phyloP scores from a whole-genome alignment of 2,888 invertebrate genomes.

The Xylota sylvarum region DNA sequence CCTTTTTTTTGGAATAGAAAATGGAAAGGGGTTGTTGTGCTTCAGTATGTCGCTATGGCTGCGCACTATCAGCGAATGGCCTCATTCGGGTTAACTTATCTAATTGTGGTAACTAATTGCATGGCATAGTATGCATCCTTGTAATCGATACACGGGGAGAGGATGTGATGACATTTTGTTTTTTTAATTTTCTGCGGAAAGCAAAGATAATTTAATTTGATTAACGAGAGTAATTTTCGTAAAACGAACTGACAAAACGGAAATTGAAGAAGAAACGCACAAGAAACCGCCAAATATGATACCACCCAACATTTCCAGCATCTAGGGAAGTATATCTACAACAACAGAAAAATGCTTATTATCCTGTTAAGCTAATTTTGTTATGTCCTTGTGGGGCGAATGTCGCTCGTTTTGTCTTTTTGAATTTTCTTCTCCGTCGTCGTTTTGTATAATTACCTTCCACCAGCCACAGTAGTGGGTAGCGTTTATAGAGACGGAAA shows the following conservation, averaged over 20 bases:
- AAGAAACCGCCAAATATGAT: constrained; percentile 60
- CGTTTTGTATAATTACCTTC: constrained; percentile 70
- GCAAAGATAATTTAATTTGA: constrained; percentile 59
- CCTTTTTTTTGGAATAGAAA: constrained; percentile 21
- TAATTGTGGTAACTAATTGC: constrained; percentile 50
- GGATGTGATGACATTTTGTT: constrained; percentile 7
- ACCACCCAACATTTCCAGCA: constrained; percentile 2
- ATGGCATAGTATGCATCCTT: constrained; percentile 23
- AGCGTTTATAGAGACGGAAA: constrained; percentile 50
- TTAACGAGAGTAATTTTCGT: constrained; percentile 70
- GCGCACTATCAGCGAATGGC: constrained; percentile 21
- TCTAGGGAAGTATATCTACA: neutral
- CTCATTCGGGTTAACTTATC: constrained; percentile 32
- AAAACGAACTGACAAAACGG: constrained; percentile 69
- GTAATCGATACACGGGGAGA: constrained; percentile 35
- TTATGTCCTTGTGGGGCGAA: constrained; percentile 60
- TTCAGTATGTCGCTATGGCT: constrained; percentile 13
- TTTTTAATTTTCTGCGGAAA: constrained; percentile 14
- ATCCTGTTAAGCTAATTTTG: constrained; percentile 74
- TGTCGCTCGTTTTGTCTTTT: constrained; percentile 58
- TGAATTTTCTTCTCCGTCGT: constrained; percentile 55
- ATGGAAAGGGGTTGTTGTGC: constrained; percentile 23
- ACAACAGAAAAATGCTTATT: constrained; percentile 60
- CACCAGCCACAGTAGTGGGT: constrained; percentile 49
- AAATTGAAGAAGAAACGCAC: constrained; percentile 52